Percentiles rank a stretch among this genome's conserved stretches.
phyloP scores from a whole-genome alignment of 2,888 invertebrate genomes.

The Apamea sordens region DNA sequence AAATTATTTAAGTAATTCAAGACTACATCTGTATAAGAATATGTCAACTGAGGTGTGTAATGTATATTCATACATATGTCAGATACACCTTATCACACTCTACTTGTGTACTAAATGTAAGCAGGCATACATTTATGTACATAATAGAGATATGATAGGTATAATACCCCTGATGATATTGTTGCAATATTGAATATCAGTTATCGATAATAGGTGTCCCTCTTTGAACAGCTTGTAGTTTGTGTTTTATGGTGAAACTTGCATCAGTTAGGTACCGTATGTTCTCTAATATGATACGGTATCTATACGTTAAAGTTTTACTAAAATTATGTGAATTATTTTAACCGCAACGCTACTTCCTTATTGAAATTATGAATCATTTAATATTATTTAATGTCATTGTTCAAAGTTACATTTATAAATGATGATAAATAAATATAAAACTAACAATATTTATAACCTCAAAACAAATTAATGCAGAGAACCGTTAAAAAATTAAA shows the following conservation, averaged over 20 bases:
- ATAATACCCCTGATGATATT: conserved; percentile 51
- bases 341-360: conserved; percentile 46
- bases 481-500: conserved; percentile 34
- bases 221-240: conserved; percentile 20
- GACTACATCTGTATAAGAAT: conserved; percentile 13
- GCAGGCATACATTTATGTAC: conserved; percentile 31
- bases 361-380: conserved; percentile 39
- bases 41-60: conserved; percentile 8
- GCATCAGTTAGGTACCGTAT: not conserved
- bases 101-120: conserved; percentile 56
- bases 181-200: conserved; percentile 48
- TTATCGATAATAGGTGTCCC: conserved; percentile 21
- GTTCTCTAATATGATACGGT: not conserved
- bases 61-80: conserved; percentile 35
- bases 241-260: conserved; percentile 2
- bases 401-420: conserved; percentile 6
- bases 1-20: conserved; percentile 26
- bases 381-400: conserved; percentile 21
- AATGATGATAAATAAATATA: conserved; percentile 35
- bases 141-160: conserved; percentile 60
- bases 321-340: conserved; percentile 13
- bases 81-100: conserved; percentile 56
- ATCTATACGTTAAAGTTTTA: conserved; percentile 6
- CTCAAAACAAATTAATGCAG: conserved; percentile 33
- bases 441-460: conserved; percentile 9